Conservation (phyloP, 1,140 invertebrate genomes). For the Diploscapter pachys region DNA sequence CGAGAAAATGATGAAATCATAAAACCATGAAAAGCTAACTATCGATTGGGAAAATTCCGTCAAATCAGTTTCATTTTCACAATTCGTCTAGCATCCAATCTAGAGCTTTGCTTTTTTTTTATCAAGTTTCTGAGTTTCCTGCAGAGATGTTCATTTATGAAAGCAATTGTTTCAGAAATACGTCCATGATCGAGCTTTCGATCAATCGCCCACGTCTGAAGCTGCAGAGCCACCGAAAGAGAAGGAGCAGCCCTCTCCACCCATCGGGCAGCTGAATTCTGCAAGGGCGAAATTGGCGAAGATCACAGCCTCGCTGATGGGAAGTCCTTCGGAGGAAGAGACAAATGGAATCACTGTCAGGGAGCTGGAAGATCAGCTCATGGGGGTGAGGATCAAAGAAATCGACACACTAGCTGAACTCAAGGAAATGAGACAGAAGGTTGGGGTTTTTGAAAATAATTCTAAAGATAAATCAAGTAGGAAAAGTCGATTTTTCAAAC, state of each 20-base stretch:
- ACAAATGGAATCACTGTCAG: constrained; percentile 65
- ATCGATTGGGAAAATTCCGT: too few relatives aligned
- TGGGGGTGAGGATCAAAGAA: constrained; percentile 82
- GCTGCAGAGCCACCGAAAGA: constrained; percentile 21
- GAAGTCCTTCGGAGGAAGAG: constrained; percentile 37
- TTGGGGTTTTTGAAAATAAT: constrained; percentile 14
- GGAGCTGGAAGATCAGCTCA: constrained; percentile 80
- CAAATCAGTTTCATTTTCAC: too few relatives aligned
- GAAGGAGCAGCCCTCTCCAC: constrained; percentile 6
- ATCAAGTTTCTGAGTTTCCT: too few relatives aligned
- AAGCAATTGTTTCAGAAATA: constrained; percentile 40
- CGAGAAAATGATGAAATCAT: too few relatives aligned
- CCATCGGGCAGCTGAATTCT: constrained; percentile 36
- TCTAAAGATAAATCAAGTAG: too few relatives aligned
- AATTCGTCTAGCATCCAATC: too few relatives aligned
- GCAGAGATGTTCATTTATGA: too few relatives aligned
- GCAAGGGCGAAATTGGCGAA: constrained; percentile 49
- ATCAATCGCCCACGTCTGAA: constrained; percentile 38
- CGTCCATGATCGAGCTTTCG: constrained; percentile 38
- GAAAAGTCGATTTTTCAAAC: too few relatives aligned
- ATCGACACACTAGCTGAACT: constrained; percentile 86
- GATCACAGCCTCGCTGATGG: constrained; percentile 53
- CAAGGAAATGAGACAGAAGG: constrained; percentile 87
- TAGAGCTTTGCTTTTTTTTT: too few relatives aligned
- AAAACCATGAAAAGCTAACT: too few relatives aligned